phyloP scores from a whole-genome alignment of 2,113 vertebrate species.

The Petromus typicus region DNA sequence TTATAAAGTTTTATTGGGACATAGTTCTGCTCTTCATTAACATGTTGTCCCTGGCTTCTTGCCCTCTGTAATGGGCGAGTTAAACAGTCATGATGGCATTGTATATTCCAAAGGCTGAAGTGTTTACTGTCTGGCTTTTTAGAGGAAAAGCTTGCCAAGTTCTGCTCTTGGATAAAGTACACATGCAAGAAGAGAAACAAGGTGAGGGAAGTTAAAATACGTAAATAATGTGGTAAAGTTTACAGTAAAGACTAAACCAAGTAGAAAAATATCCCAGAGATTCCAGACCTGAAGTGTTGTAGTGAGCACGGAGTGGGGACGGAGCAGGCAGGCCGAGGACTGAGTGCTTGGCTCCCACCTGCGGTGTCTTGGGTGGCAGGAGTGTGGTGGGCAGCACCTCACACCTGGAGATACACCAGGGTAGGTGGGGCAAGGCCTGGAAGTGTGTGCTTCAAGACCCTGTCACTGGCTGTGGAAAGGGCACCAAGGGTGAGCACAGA shows the following conservation, averaged over 20 bases:
- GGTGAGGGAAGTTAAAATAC: neutral
- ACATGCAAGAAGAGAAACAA: constrained; percentile 4
- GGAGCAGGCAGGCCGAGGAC: neutral
- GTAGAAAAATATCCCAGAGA: neutral
- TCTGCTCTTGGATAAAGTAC: neutral
- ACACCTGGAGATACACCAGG: neutral
- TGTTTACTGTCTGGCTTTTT: neutral
- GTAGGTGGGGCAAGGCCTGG: no score
- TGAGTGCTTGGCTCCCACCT: neutral
- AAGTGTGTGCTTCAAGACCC: fast-evolving
- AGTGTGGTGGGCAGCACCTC: neutral
- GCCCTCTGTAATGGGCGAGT: neutral
- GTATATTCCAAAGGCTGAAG: neutral
- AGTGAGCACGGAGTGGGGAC: neutral
- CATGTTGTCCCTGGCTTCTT: neutral
- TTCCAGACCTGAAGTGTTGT: neutral
- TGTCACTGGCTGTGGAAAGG: neutral
- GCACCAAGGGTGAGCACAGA: neutral
- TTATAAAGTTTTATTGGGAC: neutral
- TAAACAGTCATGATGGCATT: neutral
- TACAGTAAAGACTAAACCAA: neutral
- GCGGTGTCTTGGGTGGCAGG: no score
- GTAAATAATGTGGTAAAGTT: neutral
- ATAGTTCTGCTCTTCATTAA: neutral
- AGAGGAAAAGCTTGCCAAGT: neutral